Percentiles rank a stretch among this genome's conserved stretches.
Conservation (phyloP, 2,113 vertebrate genomes). For the Psophia crepitans region DNA sequence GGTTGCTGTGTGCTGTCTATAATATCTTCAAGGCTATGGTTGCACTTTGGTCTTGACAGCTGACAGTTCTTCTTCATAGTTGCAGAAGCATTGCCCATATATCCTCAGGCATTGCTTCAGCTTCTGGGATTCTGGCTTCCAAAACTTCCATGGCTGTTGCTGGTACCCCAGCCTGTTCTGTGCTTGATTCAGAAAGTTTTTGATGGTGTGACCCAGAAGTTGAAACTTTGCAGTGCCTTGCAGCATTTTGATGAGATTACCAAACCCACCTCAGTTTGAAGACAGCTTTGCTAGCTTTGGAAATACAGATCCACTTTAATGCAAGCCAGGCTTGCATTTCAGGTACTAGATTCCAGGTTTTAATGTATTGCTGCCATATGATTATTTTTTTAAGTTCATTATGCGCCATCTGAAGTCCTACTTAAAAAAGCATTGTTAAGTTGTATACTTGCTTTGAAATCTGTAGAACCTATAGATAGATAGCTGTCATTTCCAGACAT, state of each 20-base stretch:
- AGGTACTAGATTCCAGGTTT: neutral
- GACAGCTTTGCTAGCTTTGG: neutral
- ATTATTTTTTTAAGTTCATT: neutral
- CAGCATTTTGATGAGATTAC: neutral
- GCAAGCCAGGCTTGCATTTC: neutral
- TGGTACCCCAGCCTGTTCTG: neutral
- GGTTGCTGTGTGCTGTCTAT: neutral
- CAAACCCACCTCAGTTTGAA: neutral
- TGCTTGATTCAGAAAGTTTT: neutral
- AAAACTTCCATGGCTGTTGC: neutral
- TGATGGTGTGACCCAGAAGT: neutral
- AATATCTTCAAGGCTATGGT: neutral
- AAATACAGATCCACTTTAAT: neutral
- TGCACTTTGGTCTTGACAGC: neutral
- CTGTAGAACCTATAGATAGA: constrained; percentile 72
- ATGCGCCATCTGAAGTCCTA: neutral
- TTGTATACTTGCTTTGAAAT: constrained; percentile 64
- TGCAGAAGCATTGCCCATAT: neutral
- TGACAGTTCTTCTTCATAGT: neutral
- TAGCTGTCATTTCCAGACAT: constrained; percentile 80
- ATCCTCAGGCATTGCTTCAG: neutral
- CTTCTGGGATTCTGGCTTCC: neutral
- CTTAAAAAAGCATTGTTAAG: constrained; percentile 34
- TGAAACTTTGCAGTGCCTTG: neutral
- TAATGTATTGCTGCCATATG: neutral